Evolutionary conservation across 2,113 vertebrate species (phyloP).

Genomic region (Mionectes macconnelli): DNA sequence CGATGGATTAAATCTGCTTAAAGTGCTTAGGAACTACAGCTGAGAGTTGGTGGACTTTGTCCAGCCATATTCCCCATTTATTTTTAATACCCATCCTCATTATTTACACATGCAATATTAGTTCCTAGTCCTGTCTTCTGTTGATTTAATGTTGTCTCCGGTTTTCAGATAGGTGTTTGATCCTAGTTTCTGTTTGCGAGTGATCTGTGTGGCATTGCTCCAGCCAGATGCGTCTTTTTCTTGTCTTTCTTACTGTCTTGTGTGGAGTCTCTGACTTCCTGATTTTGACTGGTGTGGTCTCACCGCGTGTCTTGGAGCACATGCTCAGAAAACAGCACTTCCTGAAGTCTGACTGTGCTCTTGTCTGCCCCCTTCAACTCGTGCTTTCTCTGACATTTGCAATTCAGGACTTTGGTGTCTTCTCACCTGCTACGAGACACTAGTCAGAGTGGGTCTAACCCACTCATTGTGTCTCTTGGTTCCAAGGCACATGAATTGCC

Average conservation of each 20-base stretch:
- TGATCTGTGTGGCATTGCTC: background rate
- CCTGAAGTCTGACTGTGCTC: background rate
- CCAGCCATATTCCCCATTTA: background rate
- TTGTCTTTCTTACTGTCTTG: background rate
- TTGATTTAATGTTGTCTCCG: background rate
- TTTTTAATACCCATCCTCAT: background rate
- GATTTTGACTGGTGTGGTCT: background rate
- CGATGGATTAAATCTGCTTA: background rate
- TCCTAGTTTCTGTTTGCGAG: background rate
- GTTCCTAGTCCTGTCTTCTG: background rate
- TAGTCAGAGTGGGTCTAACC: background rate
- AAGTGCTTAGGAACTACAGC: background rate
- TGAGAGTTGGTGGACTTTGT: background rate
- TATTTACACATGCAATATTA: background rate
- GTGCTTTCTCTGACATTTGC: background rate
- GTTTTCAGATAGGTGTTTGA: background rate
- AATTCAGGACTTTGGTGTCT: background rate
- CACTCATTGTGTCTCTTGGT: background rate
- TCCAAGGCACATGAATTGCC: background rate
- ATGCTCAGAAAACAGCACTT: background rate
- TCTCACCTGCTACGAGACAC: background rate
- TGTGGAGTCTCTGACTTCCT: background rate
- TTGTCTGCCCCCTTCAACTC: background rate
- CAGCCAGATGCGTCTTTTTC: background rate
- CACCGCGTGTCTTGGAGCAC: rapidly evolving